phyloP scores from a whole-genome alignment of 2,797 vertebrate genomes.

The Alauda arvensis region DNA sequence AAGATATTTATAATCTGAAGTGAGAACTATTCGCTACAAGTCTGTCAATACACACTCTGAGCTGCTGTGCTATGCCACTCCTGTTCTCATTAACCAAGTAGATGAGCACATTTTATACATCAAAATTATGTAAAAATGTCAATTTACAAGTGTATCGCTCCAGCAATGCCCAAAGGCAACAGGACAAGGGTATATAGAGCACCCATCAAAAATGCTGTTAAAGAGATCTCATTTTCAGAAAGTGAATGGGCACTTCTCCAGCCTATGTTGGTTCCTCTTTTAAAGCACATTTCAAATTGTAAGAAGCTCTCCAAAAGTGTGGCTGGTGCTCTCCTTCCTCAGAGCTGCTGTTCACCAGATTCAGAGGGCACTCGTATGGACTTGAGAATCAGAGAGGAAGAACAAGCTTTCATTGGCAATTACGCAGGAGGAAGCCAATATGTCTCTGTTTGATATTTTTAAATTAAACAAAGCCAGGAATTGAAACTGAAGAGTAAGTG shows the following conservation, averaged over 20 bases:
- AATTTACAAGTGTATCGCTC: not conserved
- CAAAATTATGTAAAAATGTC: not conserved
- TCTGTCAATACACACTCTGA: not conserved
- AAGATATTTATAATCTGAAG: not conserved
- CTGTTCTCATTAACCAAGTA: not conserved
- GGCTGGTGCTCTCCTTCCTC: not conserved
- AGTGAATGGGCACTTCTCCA: not conserved
- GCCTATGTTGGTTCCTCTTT: not conserved
- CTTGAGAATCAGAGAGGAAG: not conserved
- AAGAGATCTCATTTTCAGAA: not conserved
- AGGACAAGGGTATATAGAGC: accelerated
- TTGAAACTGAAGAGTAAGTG: not conserved
- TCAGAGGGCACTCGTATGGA: accelerated
- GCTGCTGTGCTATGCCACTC: not conserved
- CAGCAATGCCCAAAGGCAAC: not conserved
- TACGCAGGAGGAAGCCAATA: not conserved
- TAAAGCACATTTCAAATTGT: not conserved
- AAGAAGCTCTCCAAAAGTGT: not conserved
- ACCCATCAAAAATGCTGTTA: not conserved
- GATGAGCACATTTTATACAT: not conserved
- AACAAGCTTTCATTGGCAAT: not conserved
- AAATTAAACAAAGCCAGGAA: not conserved
- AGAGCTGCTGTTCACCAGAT: not conserved
- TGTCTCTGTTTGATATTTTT: not conserved
- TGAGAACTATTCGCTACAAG: not conserved